A percentile compares a stretch with the other conserved stretches of the same genome.
These are phyloP conservation scores for Riparia riparia DNA, from an alignment of 2,113 vertebrate species.

Conservation along the genomic window DNA sequence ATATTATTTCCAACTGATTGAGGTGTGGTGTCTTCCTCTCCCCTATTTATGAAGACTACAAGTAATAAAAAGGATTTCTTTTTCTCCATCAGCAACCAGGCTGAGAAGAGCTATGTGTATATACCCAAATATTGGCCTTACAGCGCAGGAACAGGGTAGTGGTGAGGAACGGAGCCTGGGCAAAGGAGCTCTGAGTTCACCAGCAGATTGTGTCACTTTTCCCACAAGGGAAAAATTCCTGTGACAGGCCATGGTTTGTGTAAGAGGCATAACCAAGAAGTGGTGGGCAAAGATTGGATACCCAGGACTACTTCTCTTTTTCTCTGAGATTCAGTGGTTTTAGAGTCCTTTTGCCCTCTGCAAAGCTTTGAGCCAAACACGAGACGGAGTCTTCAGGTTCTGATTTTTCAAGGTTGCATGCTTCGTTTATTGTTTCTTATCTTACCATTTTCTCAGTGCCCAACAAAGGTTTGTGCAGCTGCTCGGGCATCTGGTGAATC, in stretches of 20 bases:
- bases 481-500: too few relatives aligned
- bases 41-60: neutral
- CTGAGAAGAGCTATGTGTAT: neutral
- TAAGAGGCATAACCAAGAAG: neutral
- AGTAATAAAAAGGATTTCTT: neutral
- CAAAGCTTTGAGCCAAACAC: too few relatives aligned
- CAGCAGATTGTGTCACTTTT: neutral
- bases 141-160: neutral
- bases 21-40: neutral
- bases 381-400: too few relatives aligned
- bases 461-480: too few relatives aligned
- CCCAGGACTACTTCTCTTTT: neutral
- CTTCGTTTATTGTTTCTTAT: too few relatives aligned
- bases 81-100: neutral
- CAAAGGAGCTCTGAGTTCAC: neutral
- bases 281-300: neutral
- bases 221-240: neutral
- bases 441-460: too few relatives aligned
- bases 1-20: neutral
- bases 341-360: too few relatives aligned
- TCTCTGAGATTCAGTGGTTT: too few relatives aligned
- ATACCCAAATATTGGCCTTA: neutral
- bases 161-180: neutral
- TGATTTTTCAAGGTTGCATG: too few relatives aligned
- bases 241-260: fast-evolving